Conservation (phyloP, 2,113 vertebrate species). For the Rhinoptilus africanus region DNA sequence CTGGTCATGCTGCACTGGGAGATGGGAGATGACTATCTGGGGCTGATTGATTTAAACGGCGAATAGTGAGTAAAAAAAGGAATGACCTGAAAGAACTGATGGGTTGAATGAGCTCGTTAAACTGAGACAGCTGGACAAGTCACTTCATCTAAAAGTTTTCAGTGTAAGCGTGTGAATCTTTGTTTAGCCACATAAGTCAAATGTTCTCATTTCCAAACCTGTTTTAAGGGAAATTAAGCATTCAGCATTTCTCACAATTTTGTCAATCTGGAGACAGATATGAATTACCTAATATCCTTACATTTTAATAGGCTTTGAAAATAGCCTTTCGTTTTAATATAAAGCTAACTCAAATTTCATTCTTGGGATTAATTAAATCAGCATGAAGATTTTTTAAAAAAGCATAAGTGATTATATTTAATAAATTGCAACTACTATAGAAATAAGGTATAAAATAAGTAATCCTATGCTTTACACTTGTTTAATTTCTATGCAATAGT, state of each 20-base stretch:
- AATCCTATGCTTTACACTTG: background rate
- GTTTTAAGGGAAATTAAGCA: background rate
- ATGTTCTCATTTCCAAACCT: background rate
- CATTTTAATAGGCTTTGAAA: background rate
- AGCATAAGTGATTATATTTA: background rate
- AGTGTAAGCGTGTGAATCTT: background rate
- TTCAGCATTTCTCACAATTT: background rate
- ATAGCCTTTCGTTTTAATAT: background rate
- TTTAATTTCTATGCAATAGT: background rate
- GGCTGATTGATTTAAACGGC: background rate
- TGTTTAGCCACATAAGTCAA: background rate
- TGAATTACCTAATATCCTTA: background rate
- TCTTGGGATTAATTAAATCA: background rate
- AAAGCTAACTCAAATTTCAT: background rate
- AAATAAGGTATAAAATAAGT: background rate
- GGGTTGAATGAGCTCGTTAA: background rate
- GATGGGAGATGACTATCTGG: background rate
- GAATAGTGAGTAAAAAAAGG: background rate
- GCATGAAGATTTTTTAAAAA: background rate
- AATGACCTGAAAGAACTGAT: background rate
- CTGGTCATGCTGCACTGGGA: background rate
- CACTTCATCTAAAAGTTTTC: background rate
- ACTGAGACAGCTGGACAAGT: accelerated
- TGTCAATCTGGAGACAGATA: background rate
- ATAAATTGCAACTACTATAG: background rate